These are phyloP conservation scores for Callipepla californica DNA, from an alignment of 2,113 vertebrate species.

Conservation along the genomic window DNA sequence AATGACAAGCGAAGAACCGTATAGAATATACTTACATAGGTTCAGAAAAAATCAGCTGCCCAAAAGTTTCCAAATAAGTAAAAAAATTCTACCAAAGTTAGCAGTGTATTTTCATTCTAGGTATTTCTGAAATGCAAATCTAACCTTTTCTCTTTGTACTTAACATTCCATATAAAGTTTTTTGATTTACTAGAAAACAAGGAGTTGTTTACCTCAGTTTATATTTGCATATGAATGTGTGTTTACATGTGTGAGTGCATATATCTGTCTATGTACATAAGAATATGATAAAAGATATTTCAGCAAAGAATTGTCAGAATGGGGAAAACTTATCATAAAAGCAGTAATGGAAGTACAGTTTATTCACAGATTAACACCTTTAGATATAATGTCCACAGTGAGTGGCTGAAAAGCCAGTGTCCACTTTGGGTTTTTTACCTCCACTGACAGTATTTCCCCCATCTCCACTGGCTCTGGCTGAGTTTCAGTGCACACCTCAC, in stretches of 20 bases:
- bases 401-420: background rate
- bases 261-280: background rate
- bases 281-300: background rate
- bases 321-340: background rate
- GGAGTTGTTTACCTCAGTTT: background rate
- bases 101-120: background rate
- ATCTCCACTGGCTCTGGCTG: background rate
- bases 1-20: background rate
- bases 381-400: background rate
- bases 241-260: background rate
- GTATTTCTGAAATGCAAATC: constrained; percentile 5
- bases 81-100: background rate
- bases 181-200: background rate
- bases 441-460: background rate
- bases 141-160: background rate
- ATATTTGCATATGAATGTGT: background rate
- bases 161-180: background rate
- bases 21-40: background rate
- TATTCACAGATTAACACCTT: background rate
- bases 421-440: background rate
- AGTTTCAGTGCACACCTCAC: background rate
- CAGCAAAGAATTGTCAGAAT: background rate
- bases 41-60: background rate
- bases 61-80: background rate
- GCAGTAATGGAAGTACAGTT: background rate